A percentile compares a stretch with the other conserved stretches of the same genome.
Evolutionary conservation across 2,797 vertebrate species (phyloP).

Genomic region (Decapterus maruadsi): DNA sequence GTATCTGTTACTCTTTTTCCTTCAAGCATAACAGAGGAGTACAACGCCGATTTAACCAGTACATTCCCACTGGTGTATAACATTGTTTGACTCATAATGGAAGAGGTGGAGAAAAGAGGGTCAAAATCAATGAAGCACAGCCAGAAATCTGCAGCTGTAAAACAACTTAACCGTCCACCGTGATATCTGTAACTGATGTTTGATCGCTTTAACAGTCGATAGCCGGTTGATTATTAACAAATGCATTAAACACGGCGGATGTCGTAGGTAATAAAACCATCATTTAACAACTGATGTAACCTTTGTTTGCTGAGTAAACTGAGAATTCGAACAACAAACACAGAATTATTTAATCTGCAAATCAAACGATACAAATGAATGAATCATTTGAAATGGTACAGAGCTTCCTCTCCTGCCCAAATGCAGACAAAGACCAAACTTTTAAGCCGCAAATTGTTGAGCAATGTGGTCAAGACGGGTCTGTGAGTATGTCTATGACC

Average conservation of each 20-base stretch:
- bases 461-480: background rate
- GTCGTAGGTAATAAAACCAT: background rate
- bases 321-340: background rate
- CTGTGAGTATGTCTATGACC: background rate
- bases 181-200: background rate
- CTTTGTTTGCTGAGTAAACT: background rate
- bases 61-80: background rate
- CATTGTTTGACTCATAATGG: background rate
- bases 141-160: background rate
- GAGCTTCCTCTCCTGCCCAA: too few relatives aligned
- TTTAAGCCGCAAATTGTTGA: background rate
- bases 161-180: background rate
- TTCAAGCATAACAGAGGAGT: background rate
- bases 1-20: background rate
- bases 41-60: background rate
- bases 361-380: background rate
- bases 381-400: too few relatives aligned
- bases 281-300: background rate
- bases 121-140: background rate
- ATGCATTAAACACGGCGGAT: background rate
- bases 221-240: background rate
- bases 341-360: background rate
- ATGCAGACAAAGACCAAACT: background rate
- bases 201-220: background rate
- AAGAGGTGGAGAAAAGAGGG: background rate